Conservation (phyloP, 2,888 invertebrate species). For the Bursaphelenchus okinawaensis region DNA sequence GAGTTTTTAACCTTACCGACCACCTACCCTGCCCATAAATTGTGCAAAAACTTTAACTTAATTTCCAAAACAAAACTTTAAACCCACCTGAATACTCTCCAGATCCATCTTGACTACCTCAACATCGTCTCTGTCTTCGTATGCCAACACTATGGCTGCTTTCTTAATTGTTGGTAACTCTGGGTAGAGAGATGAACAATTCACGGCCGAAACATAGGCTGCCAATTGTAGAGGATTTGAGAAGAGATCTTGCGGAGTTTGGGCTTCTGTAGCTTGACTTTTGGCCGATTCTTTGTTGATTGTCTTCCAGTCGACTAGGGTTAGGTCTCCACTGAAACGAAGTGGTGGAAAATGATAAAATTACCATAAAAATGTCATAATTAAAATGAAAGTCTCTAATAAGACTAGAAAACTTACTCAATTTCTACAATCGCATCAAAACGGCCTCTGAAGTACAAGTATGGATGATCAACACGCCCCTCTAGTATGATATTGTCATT, state of each 20-base stretch:
- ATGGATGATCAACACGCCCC: slow-evolving; percentile 15
- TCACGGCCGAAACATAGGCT: slow-evolving; percentile 31
- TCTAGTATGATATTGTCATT: slow-evolving; percentile 16
- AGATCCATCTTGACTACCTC: slow-evolving; percentile 13
- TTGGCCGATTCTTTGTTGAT: slow-evolving; percentile 21
- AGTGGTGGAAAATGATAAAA: slow-evolving; percentile 1
- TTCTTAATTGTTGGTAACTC: slow-evolving; percentile 20
- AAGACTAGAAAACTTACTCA: slow-evolving; percentile 15
- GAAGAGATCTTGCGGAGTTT: slow-evolving; percentile 20
- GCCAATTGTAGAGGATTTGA: slow-evolving; percentile 30
- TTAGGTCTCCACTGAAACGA: slow-evolving; percentile 20
- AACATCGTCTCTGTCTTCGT: slow-evolving; percentile 16
- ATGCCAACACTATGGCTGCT: slow-evolving; percentile 24
- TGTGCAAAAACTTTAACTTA: no score
- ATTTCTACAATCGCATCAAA: slow-evolving; percentile 33
- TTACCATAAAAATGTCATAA: background rate
- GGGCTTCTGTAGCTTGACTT: background rate
- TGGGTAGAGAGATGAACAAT: slow-evolving; percentile 18
- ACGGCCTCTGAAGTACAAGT: slow-evolving; percentile 25
- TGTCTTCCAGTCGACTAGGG: slow-evolving; percentile 35
- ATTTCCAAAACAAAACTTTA: no score
- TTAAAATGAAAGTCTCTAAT: background rate
- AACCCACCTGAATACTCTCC: slow-evolving; percentile 18
- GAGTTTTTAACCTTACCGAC: no score
- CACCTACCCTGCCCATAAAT: no score